Base-by-base conservation (phyloP, 2,113 vertebrate genomes). In the Elachura formosa region DNA sequence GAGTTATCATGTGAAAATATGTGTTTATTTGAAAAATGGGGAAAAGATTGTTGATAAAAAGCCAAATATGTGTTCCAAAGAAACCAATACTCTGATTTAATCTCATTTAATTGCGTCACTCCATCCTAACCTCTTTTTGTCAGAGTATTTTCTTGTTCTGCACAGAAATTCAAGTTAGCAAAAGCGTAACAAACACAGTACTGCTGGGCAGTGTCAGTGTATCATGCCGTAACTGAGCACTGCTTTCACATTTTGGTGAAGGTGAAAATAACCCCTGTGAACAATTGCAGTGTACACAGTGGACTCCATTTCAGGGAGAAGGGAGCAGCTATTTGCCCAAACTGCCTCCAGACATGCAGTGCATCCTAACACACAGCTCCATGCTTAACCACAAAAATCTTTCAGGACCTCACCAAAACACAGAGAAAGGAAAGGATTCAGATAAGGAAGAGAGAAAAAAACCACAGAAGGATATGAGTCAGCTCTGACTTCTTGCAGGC, bases 1-100 rank as follows among this genome's bases (percentile, higher is more conserved):
- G 68, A 82, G 90, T 92, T 91, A 95, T 95, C 91, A 91, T 75
- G 89, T 86, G 86, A 96, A 96, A 96, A 96, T 97, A 92, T 79
- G 94, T 85, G 83, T 76, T 94, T 95, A 89, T 94, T 91, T 95
- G 93, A 93, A 96, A 94, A 96, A 72, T 3, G 45, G 71, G 81
- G 75, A 87, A 96, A 94, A 96, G 41, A 83, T 25, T 73, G 38
- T 78, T 69, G 87, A 89, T 72, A 78, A 88, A 49, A 85, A 96
- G 93, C 88, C 91, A 94, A 89, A 76, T 90, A 68, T 17, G 38
- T 85, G 79, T 94, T 94, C 67, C 77, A 82, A 79, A 59, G 92
- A 95, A 97, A 93, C 51, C 55, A 63, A 96, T 66, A 51, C 45
- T 87, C 77, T 94, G 83, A 73, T 93, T 89, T 94, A 93, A 97